These are phyloP conservation scores for Pangasius krempfi DNA, from an alignment of 2,797 vertebrate genomes.

Conservation along the genomic window DNA sequence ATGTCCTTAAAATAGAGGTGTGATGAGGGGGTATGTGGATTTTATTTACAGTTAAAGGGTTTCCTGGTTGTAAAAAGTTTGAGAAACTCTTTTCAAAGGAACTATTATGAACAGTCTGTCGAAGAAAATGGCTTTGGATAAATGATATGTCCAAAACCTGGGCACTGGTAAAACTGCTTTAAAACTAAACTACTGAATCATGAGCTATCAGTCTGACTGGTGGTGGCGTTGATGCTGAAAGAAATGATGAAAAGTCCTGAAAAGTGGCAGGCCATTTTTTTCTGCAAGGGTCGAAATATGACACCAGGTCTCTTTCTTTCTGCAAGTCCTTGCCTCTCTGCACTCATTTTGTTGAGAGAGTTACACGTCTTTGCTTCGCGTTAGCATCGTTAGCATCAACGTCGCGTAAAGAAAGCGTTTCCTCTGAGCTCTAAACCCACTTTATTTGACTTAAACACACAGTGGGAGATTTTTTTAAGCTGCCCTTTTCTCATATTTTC, in stretches of 20 bases:
- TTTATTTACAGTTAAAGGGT: neutral
- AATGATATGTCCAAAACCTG: neutral
- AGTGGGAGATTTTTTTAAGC: neutral
- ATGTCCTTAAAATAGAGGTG: neutral
- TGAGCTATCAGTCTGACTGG: neutral
- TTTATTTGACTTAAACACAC: neutral
- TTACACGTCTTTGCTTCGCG: constrained; percentile 56
- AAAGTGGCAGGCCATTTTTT: constrained; percentile 15
- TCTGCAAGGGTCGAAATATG: constrained; percentile 73
- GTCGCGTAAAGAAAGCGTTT: neutral
- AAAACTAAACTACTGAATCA: neutral
- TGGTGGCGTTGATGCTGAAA: neutral
- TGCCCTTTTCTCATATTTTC: neutral
- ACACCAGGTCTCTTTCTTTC: constrained; percentile 68
- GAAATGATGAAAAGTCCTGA: neutral
- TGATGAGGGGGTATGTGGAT: neutral
- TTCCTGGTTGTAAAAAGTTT: neutral
- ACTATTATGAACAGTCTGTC: neutral
- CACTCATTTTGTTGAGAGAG: constrained; percentile 61
- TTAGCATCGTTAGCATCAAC: constrained; percentile 35
- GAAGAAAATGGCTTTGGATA: neutral
- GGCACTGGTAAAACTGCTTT: neutral
- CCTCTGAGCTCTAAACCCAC: neutral
- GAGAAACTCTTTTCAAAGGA: neutral
- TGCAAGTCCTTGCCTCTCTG: constrained; percentile 60